Conservation (phyloP, 1,140 invertebrate genomes). For the Sarcophaga peregrina region DNA sequence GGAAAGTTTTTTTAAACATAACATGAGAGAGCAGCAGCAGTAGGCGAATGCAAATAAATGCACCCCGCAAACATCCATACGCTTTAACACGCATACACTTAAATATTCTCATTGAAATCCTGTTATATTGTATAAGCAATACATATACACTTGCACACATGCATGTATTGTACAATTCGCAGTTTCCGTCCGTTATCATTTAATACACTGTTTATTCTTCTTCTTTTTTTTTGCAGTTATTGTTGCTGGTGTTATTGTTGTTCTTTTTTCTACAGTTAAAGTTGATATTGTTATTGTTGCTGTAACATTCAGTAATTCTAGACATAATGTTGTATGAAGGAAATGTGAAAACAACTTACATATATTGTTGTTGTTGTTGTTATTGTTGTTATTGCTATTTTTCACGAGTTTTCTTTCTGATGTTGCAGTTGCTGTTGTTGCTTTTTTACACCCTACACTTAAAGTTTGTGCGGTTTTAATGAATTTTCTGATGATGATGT, state of each 20-base stretch:
- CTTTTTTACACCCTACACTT: no score
- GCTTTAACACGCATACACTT: no score
- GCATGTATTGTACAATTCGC: background rate
- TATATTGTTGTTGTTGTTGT: background rate
- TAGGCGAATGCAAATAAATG: no score
- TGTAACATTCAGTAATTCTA: background rate
- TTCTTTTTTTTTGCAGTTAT: background rate
- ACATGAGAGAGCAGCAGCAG: no score
- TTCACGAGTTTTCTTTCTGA: no score
- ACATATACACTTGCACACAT: background rate
- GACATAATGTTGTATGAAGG: background rate
- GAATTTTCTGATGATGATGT: no score
- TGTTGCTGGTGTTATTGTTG: background rate
- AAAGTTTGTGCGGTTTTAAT: no score
- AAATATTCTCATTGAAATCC: no score
- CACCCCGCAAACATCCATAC: no score
- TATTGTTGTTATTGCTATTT: background rate
- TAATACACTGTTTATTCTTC: background rate
- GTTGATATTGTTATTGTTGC: background rate
- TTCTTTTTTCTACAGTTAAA: background rate
- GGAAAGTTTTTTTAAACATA: no score
- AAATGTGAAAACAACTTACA: background rate
- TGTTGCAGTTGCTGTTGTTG: background rate
- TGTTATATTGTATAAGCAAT: background rate
- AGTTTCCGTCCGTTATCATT: slow-evolving; percentile 26